These are phyloP conservation scores for Plotosus lineatus DNA, from an alignment of 2,113 vertebrate genomes.

Conservation along the genomic window DNA sequence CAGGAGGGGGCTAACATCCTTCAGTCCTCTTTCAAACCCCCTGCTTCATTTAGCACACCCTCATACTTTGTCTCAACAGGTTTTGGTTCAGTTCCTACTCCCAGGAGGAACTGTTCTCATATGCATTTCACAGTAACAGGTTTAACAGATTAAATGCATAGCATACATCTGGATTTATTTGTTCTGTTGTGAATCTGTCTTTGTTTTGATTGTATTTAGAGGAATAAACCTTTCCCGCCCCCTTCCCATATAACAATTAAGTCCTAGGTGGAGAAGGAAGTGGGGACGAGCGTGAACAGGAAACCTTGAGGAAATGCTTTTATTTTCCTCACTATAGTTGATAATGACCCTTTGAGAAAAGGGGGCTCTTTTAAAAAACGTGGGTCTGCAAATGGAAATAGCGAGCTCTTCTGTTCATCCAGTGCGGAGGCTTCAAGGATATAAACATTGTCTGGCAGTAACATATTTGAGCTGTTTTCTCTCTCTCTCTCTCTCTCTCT, in stretches of 20 bases:
- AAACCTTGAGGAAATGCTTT: conserved; percentile 53
- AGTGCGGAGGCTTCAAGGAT: conserved; percentile 42
- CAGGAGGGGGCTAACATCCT: conserved; percentile 50
- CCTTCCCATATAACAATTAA: conserved; percentile 36
- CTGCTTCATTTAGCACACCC: conserved; percentile 55
- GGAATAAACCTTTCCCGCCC: conserved; percentile 19
- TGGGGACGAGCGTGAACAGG: conserved; percentile 51
- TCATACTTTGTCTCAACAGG: conserved; percentile 63
- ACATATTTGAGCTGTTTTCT: conserved; percentile 31
- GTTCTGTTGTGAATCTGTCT: conserved; percentile 27
- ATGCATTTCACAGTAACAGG: conserved; percentile 10
- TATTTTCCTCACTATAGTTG: conserved; percentile 44
- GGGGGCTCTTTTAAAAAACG: conserved; percentile 52
- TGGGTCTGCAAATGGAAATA: conserved; percentile 52
- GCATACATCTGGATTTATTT: conserved; percentile 14
- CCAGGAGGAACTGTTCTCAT: conserved; percentile 56
- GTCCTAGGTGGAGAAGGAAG: conserved; percentile 53
- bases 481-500: background rate
- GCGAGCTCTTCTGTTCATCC: conserved; percentile 33
- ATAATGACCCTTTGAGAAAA: conserved; percentile 56
- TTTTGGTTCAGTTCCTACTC: conserved; percentile 61
- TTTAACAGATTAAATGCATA: conserved; percentile 7
- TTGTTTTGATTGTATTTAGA: conserved; percentile 39
- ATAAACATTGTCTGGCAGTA: conserved; percentile 33
- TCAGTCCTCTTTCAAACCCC: conserved; percentile 30